A percentile compares a stretch with the other conserved stretches of the same genome.
Evolutionary conservation across 1,140 invertebrate genomes (phyloP).

Genomic region (Macrostomum lignano): DNA sequence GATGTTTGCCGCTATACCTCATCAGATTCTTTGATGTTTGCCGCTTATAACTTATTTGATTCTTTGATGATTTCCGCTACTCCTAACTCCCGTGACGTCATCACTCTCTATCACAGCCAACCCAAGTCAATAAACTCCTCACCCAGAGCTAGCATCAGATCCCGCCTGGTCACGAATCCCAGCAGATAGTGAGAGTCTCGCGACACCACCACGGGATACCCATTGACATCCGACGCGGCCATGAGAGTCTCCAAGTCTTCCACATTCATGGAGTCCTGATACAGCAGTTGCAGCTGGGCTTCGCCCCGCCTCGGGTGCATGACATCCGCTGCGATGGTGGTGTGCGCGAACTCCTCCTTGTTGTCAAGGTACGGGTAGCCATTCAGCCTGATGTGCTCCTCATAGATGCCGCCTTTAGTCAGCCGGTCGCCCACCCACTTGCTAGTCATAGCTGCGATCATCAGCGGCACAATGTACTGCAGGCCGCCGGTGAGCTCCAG

Average conservation of each 20-base stretch:
- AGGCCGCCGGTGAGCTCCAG: constrained; percentile 87
- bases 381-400: constrained; percentile 85
- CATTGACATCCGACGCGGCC: constrained; percentile 82
- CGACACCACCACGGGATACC: constrained; percentile 88
- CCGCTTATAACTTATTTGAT: no score
- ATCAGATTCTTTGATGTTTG: no score
- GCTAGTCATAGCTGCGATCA: constrained; percentile 93
- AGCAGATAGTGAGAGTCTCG: constrained; percentile 81
- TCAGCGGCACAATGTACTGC: constrained; percentile 84
- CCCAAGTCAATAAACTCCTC: no score
- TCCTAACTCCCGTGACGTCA: no score
- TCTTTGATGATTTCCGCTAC: no score
- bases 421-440: constrained; percentile 98
- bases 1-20: no score
- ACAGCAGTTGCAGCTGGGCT: constrained; percentile 39
- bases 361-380: constrained; percentile 93
- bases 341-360: constrained; percentile 88
- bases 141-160: constrained; percentile 32
- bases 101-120: no score
- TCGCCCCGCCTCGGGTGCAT: constrained; percentile 49
- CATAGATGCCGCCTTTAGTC: constrained; percentile 71
- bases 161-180: constrained; percentile 68
- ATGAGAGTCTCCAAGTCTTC: constrained; percentile 61
- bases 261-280: constrained; percentile 82
- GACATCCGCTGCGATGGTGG: constrained; percentile 81